A percentile compares a stretch with the other conserved stretches of the same genome.
These are phyloP conservation scores for Tupiocoris notatus DNA, from an alignment of 2,888 invertebrate genomes.

Conservation along the genomic window DNA sequence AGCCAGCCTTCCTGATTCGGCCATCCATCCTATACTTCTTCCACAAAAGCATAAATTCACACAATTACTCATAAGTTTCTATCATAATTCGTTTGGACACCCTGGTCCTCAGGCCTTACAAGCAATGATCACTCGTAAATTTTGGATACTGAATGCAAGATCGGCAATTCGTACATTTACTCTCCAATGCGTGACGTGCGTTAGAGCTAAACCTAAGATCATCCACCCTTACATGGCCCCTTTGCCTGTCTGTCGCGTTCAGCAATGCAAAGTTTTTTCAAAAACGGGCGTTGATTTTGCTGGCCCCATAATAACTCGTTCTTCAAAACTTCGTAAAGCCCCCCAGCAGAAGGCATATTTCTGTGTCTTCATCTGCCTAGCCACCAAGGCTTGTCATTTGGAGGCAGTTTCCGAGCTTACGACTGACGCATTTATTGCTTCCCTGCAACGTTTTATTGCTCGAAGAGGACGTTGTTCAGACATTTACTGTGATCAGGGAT, in stretches of 20 bases:
- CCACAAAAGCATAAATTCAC: neutral
- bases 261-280: neutral
- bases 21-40: neutral
- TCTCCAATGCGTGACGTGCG: neutral
- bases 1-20: neutral
- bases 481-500: constrained; percentile 53
- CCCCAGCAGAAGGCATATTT: too few species aligned
- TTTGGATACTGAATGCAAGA: neutral
- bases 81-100: too few species aligned
- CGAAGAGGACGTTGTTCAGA: too few species aligned
- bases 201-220: neutral
- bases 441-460: too few species aligned
- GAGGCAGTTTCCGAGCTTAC: too few species aligned
- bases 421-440: too few species aligned
- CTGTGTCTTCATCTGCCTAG: too few species aligned
- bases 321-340: too few species aligned
- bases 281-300: neutral
- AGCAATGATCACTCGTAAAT: neutral
- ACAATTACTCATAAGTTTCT: too few species aligned
- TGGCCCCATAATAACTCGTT: neutral
- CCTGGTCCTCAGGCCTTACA: neutral
- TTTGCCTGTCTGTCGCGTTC: neutral
- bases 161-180: neutral
- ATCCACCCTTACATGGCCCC: neutral
- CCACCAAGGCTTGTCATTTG: too few species aligned